Evolutionary conservation across 2,797 vertebrate genomes (phyloP).

Genomic region (Chaunax sp.): DNA sequence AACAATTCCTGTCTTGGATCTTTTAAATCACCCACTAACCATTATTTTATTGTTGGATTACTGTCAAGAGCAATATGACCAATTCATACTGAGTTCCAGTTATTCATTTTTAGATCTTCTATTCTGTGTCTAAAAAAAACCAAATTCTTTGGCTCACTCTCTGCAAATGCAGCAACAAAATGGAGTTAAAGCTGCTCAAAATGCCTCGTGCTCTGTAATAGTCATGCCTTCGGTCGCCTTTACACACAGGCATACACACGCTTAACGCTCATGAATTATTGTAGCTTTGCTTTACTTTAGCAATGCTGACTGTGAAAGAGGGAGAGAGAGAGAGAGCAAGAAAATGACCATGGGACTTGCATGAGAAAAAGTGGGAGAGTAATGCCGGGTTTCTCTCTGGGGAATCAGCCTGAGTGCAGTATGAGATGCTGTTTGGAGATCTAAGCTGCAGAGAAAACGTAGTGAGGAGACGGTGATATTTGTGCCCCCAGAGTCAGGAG

Average conservation of each 20-base stretch:
- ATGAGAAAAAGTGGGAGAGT: constrained; percentile 47
- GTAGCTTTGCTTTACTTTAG: constrained; percentile 73
- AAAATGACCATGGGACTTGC: constrained; percentile 18
- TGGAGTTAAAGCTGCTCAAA: constrained; percentile 41
- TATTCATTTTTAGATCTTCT: constrained; percentile 27
- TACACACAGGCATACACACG: constrained; percentile 29
- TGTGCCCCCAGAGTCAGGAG: constrained; percentile 7
- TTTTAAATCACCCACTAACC: constrained; percentile 36
- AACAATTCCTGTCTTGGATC: constrained; percentile 22
- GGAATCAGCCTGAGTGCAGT: constrained; percentile 64
- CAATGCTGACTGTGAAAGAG: constrained; percentile 52
- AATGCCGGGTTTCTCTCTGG: constrained; percentile 55
- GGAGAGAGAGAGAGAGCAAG: constrained; percentile 13
- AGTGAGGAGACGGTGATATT: constrained; percentile 34
- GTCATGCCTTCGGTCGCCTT: constrained; percentile 13
- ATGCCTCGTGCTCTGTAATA: constrained; percentile 26
- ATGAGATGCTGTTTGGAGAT: constrained; percentile 71
- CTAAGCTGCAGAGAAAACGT: constrained; percentile 54
- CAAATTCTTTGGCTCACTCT: constrained; percentile 8
- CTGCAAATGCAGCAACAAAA: constrained; percentile 19
- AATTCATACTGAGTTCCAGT: constrained; percentile 40
- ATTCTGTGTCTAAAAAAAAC: constrained; percentile 19
- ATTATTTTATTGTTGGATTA: constrained; percentile 43
- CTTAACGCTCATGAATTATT: constrained; percentile 74
- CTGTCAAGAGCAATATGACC: constrained; percentile 21